Percentiles rank a stretch among this genome's conserved stretches.
phyloP scores from a whole-genome alignment of 1,140 invertebrate species.

The Archegozetes longisetosus region DNA sequence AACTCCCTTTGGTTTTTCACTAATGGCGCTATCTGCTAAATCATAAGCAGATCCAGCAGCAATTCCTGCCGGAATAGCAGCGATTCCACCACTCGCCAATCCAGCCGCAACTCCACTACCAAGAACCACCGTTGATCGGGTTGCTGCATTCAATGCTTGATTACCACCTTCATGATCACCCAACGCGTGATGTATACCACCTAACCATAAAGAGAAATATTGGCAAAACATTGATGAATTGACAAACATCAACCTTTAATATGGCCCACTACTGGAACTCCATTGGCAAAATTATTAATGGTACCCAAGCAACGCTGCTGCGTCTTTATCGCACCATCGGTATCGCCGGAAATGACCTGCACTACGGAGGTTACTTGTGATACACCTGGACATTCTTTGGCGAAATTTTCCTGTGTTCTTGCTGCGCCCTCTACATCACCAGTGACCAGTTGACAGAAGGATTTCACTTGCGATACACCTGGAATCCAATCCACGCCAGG shows the following conservation, averaged over 20 bases:
- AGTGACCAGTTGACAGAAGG: slow-evolving; percentile 12
- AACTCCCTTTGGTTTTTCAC: not conserved
- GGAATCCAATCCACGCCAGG: slow-evolving; percentile 8
- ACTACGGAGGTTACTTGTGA: slow-evolving; percentile 11
- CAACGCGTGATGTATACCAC: slow-evolving; percentile 14
- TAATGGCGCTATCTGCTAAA: not conserved
- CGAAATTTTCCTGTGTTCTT: slow-evolving; percentile 17
- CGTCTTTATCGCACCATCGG: slow-evolving; percentile 10
- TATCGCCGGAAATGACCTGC: slow-evolving; percentile 4
- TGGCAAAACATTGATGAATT: not conserved
- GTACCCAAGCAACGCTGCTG: slow-evolving; percentile 6
- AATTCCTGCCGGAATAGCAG: not conserved
- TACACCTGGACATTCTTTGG: slow-evolving; percentile 14
- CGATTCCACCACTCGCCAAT: not conserved
- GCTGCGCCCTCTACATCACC: slow-evolving; percentile 18
- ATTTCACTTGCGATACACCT: slow-evolving; percentile 18
- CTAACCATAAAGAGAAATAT: not conserved
- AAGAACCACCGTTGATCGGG: slow-evolving; percentile 13
- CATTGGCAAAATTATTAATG: slow-evolving; percentile 13
- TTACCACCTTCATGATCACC: slow-evolving; percentile 20
- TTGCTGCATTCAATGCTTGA: slow-evolving; percentile 18
- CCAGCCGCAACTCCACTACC: not conserved
- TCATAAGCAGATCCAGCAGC: not conserved
- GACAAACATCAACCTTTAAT: slow-evolving; percentile 11
- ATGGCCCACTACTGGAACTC: slow-evolving; percentile 21